Evolutionary conservation across 2,113 vertebrate genomes (phyloP).

Genomic region (Synodontis membranacea): DNA sequence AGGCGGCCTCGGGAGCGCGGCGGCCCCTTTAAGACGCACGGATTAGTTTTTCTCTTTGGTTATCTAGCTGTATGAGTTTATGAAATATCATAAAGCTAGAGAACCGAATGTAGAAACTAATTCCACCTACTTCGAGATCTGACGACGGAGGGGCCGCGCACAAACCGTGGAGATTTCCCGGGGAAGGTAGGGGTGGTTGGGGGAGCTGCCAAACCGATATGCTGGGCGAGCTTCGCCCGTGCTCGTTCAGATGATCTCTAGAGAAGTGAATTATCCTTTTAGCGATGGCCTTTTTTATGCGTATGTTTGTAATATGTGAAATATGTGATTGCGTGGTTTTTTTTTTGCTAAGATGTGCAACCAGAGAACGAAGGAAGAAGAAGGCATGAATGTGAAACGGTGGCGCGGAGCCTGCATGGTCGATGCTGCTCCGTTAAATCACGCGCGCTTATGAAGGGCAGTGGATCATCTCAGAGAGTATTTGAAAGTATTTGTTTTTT

Average conservation of each 20-base stretch:
- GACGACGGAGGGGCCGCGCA: slow-evolving; percentile 35
- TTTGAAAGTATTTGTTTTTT: too few species aligned
- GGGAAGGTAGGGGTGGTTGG: slow-evolving; percentile 41
- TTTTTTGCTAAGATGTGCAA: background rate
- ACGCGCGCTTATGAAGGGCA: slow-evolving; percentile 3
- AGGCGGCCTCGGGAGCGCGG: slow-evolving; percentile 56
- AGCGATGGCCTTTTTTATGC: background rate
- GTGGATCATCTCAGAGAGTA: background rate
- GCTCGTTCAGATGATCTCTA: background rate
- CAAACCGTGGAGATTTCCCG: background rate
- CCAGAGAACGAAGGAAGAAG: background rate
- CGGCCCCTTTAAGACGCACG: slow-evolving; percentile 78
- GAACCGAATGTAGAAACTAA: slow-evolving; percentile 94
- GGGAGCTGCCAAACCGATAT: slow-evolving; percentile 40
- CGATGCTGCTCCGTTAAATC: background rate
- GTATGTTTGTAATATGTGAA: background rate
- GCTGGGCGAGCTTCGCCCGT: slow-evolving; percentile 26
- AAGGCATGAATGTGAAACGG: background rate
- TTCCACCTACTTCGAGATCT: slow-evolving; percentile 66
- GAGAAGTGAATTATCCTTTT: slow-evolving; percentile 3
- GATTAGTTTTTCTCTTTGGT: slow-evolving; percentile 95
- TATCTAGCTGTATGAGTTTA: slow-evolving; percentile 99
- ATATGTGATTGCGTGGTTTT: background rate
- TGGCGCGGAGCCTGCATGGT: background rate
- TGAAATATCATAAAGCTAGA: slow-evolving; percentile 98